Conservation (phyloP, 1,140 invertebrate species). For the Drosophila repleta region DNA sequence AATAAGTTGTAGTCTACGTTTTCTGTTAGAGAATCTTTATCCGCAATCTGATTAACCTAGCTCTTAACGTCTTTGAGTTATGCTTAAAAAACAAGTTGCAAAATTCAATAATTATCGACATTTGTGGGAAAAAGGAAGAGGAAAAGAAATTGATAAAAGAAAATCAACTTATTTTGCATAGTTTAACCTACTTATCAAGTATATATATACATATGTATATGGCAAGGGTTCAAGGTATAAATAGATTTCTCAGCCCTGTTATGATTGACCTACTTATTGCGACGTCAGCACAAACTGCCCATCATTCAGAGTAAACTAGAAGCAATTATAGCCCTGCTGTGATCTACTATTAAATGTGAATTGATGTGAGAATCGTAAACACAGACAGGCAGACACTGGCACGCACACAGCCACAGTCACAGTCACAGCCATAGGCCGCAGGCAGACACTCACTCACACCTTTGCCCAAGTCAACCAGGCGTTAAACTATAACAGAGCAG, state of each 20-base stretch:
- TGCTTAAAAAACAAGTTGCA: too few species aligned
- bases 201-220: not conserved
- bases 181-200: not conserved
- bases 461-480: slow-evolving; percentile 47
- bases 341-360: slow-evolving; percentile 28
- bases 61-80: too few species aligned
- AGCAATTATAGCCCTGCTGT: slow-evolving; percentile 40
- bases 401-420: slow-evolving; percentile 8
- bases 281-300: not conserved
- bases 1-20: too few species aligned
- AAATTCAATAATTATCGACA: too few species aligned
- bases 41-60: too few species aligned
- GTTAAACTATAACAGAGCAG: slow-evolving; percentile 67
- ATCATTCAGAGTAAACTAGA: slow-evolving; percentile 28
- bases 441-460: slow-evolving; percentile 12
- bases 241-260: not conserved
- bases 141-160: too few species aligned
- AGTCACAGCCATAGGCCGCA: slow-evolving; percentile 7
- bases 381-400: slow-evolving; percentile 20
- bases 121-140: too few species aligned
- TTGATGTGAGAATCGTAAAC: slow-evolving; percentile 61
- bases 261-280: not conserved
- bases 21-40: too few species aligned
- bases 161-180: too few species aligned
- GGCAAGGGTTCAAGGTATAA: not conserved